Percentiles rank a stretch among this genome's conserved stretches.
These are phyloP conservation scores for Scolopax rusticola DNA, from an alignment of 2,797 vertebrate genomes.

Conservation along the genomic window DNA sequence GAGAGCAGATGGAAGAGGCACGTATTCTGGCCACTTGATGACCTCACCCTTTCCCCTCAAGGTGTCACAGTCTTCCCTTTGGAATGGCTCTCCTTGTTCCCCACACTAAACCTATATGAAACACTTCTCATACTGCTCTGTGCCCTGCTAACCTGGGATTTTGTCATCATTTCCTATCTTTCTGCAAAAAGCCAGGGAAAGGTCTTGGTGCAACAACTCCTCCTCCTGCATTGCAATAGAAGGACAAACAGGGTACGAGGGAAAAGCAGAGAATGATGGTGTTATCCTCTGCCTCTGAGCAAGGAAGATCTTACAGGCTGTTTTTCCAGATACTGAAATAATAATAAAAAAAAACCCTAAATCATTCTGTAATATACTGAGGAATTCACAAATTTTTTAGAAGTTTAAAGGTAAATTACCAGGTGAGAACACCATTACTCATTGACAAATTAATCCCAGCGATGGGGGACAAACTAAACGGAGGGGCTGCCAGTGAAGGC, in stretches of 20 bases:
- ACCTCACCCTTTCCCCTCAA: not conserved
- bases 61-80: fast-evolving
- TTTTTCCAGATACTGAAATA: not conserved
- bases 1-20: not conserved
- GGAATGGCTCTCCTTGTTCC: not conserved
- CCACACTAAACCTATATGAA: fast-evolving
- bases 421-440: not conserved
- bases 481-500: not conserved
- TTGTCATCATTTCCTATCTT: not conserved
- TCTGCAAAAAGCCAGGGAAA: not conserved
- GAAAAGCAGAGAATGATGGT: not conserved
- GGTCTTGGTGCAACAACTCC: not conserved
- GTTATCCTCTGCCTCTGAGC: not conserved
- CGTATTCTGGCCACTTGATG: not conserved
- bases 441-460: not conserved
- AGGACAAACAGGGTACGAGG: not conserved
- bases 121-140: not conserved
- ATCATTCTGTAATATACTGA: not conserved
- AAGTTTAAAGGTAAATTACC: not conserved
- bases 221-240: not conserved
- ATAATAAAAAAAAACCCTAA: not conserved
- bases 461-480: not conserved
- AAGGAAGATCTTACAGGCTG: not conserved
- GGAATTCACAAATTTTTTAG: not conserved
- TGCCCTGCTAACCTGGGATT: not conserved